Conservation (phyloP, 2,888 invertebrate species). For the Coelinius sp. region DNA sequence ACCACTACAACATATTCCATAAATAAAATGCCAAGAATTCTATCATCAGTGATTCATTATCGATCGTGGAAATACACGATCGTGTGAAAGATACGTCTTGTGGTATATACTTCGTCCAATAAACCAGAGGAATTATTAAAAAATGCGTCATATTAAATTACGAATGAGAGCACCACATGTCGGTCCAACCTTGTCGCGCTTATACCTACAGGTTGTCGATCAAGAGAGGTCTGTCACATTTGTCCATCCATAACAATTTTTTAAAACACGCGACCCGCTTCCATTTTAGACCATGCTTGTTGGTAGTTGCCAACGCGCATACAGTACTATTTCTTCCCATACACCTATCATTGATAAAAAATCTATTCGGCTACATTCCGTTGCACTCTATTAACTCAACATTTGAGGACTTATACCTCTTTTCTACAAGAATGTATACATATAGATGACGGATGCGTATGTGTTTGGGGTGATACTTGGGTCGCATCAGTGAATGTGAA, state of each 20-base stretch:
- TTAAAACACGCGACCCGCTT: not conserved
- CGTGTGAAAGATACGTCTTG: not conserved
- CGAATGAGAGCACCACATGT: not conserved
- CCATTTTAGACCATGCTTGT: not conserved
- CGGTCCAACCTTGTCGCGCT: not conserved
- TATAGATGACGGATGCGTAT: not conserved
- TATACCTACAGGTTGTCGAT: not conserved
- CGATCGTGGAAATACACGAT: not conserved
- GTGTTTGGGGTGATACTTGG: constrained; percentile 13
- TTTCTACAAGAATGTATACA: too few relatives aligned
- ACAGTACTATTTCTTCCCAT: not conserved
- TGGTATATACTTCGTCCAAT: not conserved
- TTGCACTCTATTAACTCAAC: not conserved
- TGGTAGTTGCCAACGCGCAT: not conserved
- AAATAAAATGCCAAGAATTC: too few relatives aligned
- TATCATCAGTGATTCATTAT: not conserved
- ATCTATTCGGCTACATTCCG: not conserved
- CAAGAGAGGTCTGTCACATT: not conserved
- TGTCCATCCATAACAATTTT: too few relatives aligned
- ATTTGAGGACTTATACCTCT: not conserved
- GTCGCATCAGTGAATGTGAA: too few relatives aligned
- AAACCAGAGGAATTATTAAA: not conserved
- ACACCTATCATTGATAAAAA: constrained; percentile 22
- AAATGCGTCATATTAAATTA: not conserved
- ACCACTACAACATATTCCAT: too few relatives aligned